Evolutionary conservation across 2,797 vertebrate species (phyloP).

Genomic region (Acipenser ruthenus): DNA sequence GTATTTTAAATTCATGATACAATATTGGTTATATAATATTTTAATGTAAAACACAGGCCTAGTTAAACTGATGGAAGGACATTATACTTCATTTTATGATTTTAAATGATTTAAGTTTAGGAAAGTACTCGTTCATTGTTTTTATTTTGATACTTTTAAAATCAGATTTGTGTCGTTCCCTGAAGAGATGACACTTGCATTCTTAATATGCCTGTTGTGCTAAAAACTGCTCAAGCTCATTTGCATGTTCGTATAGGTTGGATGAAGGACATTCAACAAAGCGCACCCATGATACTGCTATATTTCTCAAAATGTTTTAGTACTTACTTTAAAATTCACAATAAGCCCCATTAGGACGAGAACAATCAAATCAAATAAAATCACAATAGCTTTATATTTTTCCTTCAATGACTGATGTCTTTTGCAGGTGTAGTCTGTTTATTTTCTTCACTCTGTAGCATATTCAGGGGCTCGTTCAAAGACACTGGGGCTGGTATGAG

Average conservation of each 20-base stretch:
- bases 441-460: conserved; percentile 35
- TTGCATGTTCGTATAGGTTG: conserved; percentile 44
- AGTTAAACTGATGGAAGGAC: too few relatives aligned
- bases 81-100: neutral
- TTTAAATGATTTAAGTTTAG: neutral
- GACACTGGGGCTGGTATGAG: conserved; percentile 49
- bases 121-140: neutral
- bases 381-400: too few relatives aligned
- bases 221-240: conserved; percentile 46
- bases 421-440: too few relatives aligned
- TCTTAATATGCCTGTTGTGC: conserved; percentile 52
- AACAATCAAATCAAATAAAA: too few relatives aligned
- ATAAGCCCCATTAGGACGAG: too few relatives aligned
- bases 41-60: too few relatives aligned
- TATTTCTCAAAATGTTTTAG: conserved; percentile 8
- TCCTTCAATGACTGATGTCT: too few relatives aligned
- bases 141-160: too few relatives aligned
- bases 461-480: conserved; percentile 57
- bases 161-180: conserved; percentile 40
- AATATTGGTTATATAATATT: too few relatives aligned
- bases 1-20: too few relatives aligned
- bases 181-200: conserved; percentile 40
- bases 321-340: neutral
- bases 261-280: conserved; percentile 12
- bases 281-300: conserved; percentile 6